These are phyloP conservation scores for Buteo buteo DNA, from an alignment of 2,113 vertebrate genomes.

Conservation along the genomic window DNA sequence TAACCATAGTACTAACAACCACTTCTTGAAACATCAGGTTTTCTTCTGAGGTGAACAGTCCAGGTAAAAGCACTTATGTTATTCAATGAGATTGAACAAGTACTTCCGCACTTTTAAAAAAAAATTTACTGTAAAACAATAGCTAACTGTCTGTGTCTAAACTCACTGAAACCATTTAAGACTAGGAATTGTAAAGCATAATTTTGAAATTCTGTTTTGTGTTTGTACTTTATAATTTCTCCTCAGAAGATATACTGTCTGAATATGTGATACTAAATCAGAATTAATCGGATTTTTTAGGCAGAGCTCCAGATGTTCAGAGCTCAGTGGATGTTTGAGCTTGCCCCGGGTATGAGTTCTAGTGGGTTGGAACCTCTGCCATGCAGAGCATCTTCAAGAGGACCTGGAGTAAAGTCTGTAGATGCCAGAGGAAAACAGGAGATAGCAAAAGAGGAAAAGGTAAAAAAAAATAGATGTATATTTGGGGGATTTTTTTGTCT, in stretches of 20 bases:
- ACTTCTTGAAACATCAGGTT: neutral
- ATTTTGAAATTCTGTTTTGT: neutral
- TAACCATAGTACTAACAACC: neutral
- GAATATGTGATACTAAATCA: neutral
- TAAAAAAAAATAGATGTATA: slow-evolving; percentile 32
- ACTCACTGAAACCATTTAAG: neutral
- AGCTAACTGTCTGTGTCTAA: neutral
- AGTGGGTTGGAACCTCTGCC: slow-evolving; percentile 62
- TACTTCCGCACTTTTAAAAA: neutral
- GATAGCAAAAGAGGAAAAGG: slow-evolving; percentile 87
- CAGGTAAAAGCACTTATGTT: neutral
- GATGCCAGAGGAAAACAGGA: slow-evolving; percentile 86
- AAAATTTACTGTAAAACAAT: neutral
- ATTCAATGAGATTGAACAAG: neutral
- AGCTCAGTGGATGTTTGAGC: slow-evolving; percentile 97
- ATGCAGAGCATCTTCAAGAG: slow-evolving; percentile 64
- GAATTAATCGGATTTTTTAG: slow-evolving; percentile 57
- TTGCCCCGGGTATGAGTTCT: slow-evolving; percentile 79
- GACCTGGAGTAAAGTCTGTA: slow-evolving; percentile 67
- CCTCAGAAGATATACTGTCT: neutral
- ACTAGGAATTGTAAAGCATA: neutral
- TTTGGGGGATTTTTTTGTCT: neutral
- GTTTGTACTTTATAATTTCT: neutral
- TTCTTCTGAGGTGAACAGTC: neutral
- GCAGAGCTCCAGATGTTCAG: slow-evolving; percentile 91